phyloP scores from a whole-genome alignment of 2,888 invertebrate genomes.

The Hermaeophaga mercurialis region DNA sequence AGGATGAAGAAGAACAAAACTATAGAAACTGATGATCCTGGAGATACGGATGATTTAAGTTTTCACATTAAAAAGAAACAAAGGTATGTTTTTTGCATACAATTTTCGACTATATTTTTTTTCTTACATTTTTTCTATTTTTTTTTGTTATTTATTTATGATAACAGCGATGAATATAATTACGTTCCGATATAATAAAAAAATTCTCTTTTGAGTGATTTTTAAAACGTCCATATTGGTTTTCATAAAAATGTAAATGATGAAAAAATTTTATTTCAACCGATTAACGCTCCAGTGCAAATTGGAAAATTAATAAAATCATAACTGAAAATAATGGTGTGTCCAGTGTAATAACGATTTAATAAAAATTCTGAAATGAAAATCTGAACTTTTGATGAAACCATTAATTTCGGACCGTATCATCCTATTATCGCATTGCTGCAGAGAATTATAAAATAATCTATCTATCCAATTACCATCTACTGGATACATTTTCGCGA shows the following conservation, averaged over 20 bases:
- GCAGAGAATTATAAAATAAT: slow-evolving; percentile 14
- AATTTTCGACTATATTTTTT: no score
- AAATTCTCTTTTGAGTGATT: no score
- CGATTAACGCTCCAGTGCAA: no score
- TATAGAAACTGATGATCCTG: slow-evolving; percentile 51
- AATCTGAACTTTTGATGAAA: slow-evolving; percentile 6
- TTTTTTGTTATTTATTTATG: no score
- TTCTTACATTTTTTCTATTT: no score
- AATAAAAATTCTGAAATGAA: slow-evolving; percentile 7
- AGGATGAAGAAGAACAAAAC: slow-evolving; percentile 25
- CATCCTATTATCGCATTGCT: slow-evolving; percentile 1
- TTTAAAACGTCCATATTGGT: no score
- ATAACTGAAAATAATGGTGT: neutral
- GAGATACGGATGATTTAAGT: slow-evolving; percentile 62
- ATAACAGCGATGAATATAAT: no score
- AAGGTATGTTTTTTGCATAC: slow-evolving; percentile 27
- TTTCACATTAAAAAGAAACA: slow-evolving; percentile 60
- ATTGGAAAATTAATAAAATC: slow-evolving; percentile 4
- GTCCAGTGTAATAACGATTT: neutral
- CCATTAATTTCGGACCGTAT: neutral
- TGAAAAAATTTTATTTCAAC: no score
- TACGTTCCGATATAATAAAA: no score
- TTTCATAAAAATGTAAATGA: no score
- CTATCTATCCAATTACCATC: slow-evolving; percentile 7
- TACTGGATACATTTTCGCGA: slow-evolving; percentile 8